A percentile compares a stretch with the other conserved stretches of the same genome.
These are phyloP conservation scores for Suillia variegata DNA, from an alignment of 2,888 invertebrate genomes.

Conservation along the genomic window DNA sequence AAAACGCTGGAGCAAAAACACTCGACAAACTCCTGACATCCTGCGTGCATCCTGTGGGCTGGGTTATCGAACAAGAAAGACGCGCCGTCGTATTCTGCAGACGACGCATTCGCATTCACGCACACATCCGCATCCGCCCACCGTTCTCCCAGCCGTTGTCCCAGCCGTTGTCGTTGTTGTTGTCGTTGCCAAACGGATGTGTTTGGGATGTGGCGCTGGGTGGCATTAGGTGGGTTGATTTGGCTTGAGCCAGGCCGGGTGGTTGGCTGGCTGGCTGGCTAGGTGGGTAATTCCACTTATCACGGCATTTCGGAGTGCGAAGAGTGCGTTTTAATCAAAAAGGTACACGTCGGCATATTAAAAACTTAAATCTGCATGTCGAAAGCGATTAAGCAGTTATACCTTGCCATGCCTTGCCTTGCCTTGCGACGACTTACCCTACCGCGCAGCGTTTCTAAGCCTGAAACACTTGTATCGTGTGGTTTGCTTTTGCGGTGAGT, in stretches of 20 bases:
- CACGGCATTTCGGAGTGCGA: slow-evolving; percentile 22
- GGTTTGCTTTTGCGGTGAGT: background rate
- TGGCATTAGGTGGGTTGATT: background rate
- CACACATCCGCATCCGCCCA: slow-evolving; percentile 39
- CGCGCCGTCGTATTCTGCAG: background rate
- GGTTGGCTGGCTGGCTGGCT: slow-evolving; percentile 3
- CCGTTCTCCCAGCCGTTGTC: slow-evolving; percentile 9
- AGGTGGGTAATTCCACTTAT: slow-evolving; percentile 45
- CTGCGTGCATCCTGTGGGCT: slow-evolving; percentile 51
- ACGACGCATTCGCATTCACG: slow-evolving; percentile 11
- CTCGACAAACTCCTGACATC: slow-evolving; percentile 34
- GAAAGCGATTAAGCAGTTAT: slow-evolving; percentile 61
- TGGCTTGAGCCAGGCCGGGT: slow-evolving; percentile 18
- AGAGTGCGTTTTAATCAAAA: slow-evolving; percentile 13
- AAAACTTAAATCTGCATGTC: slow-evolving; percentile 61
- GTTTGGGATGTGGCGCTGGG: slow-evolving; percentile 22
- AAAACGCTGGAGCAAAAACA: slow-evolving; percentile 20
- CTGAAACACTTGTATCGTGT: background rate
- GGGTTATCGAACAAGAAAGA: slow-evolving; percentile 38
- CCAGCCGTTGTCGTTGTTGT: too few relatives aligned
- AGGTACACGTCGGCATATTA: slow-evolving; percentile 34
- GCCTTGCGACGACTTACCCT: too few relatives aligned
- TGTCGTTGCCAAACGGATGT: too few relatives aligned
- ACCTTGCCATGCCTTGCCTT: too few relatives aligned
- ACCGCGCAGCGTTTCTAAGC: slow-evolving; percentile 29